Evolutionary conservation across 1,140 invertebrate genomes (phyloP), one percentile per base, ranked within the genome.

Genomic region (Dreissena polymorpha): DNA sequence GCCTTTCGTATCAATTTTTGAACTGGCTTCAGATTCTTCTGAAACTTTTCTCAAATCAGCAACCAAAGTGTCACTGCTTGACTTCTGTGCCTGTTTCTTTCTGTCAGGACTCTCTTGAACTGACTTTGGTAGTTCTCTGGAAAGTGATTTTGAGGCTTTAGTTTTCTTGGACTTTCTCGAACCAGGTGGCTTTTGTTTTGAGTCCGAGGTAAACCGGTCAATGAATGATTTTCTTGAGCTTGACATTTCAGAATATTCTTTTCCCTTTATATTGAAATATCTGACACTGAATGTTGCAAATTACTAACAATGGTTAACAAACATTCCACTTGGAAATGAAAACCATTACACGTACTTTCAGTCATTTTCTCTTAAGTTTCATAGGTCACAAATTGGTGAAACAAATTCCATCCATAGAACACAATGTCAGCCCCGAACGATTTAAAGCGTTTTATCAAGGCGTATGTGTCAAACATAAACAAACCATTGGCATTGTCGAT

Each of bases 181-280:
- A 12, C 79, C 71, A 25, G 79, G 79, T 51, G 79, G 73, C 53
- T 82, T 82, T 27, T 71, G 71, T 21, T 74, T 82, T 53, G 57
- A 50, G 29, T 82, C 79, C 71, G 74, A 55, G 16, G 70, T 27
- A 74, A 82, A 82, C 53, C 72, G 73, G 57, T 82, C 79, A 13
- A 29, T 74, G n/a, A 82, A 25, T 50, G 79, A 82, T 50, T 82
- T 82, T 57, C 74, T 82, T 23, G 71, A 65, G 68, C 79, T 74
- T 25, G 70, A 70, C 79, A 82, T 82, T 23, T 57, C 55, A 10
- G 29, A 21, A 7, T 68, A 39, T 39, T 39, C 39, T 39, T 39
- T 39, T 39, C 39, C 39, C 39, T 39, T 39, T 39, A 39, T 39
- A 39, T 39, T 39, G 2, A 5, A 39, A 39, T 39, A 39, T 5